Evolutionary conservation across 1,140 invertebrate species (phyloP).

Genomic region (Drosophila seguyi): DNA sequence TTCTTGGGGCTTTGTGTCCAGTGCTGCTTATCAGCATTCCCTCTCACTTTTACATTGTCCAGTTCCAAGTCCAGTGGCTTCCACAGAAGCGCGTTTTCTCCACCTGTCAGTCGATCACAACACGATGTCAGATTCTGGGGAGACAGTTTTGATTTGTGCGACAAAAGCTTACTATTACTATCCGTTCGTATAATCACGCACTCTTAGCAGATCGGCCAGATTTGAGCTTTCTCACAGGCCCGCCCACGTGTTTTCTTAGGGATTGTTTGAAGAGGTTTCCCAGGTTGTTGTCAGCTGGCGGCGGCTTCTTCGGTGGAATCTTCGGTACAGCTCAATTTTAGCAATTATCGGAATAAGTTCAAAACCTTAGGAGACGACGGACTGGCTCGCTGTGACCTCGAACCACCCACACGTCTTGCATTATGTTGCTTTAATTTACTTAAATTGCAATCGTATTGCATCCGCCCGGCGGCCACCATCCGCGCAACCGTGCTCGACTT

Average conservation of each 20-base stretch:
- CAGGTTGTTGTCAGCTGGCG: conserved; percentile 49
- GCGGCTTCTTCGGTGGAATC: conserved; percentile 32
- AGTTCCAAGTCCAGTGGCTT: neutral
- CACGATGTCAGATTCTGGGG: conserved; percentile 52
- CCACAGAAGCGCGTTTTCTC: conserved; percentile 31
- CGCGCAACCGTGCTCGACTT: conserved; percentile 69
- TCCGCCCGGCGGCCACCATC: conserved; percentile 19
- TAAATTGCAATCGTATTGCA: conserved; percentile 67
- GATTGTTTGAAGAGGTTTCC: conserved; percentile 32
- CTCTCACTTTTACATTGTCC: conserved; percentile 63
- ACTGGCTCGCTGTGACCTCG: conserved; percentile 42
- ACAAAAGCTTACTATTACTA: conserved; percentile 22
- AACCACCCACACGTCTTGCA: conserved; percentile 77
- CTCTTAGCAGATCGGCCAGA: conserved; percentile 24
- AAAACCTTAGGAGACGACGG: conserved; percentile 10
- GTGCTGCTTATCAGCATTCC: conserved; percentile 28
- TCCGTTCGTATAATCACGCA: conserved; percentile 58
- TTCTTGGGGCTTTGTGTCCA: conserved; percentile 34
- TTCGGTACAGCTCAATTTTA: conserved; percentile 59
- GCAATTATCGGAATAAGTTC: conserved; percentile 66
- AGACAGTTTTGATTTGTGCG: conserved; percentile 18
- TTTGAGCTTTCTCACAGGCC: conserved; percentile 5
- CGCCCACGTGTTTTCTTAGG: conserved; percentile 44
- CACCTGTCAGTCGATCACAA: conserved; percentile 36
- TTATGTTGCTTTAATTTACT: conserved; percentile 79